Evolutionary conservation across 2,888 invertebrate species (phyloP).

Genomic region (Euproctis similis): DNA sequence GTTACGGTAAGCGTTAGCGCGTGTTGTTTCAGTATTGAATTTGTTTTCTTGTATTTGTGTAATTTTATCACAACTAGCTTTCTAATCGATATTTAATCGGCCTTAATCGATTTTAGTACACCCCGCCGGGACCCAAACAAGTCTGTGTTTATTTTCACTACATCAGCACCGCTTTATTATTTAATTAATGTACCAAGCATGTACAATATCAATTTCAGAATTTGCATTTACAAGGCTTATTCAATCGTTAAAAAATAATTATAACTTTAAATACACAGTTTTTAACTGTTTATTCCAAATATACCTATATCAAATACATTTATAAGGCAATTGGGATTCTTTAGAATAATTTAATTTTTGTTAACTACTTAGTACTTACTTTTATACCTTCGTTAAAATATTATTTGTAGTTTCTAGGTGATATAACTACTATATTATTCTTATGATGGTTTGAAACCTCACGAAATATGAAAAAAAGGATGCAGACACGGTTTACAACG

Average conservation of each 20-base stretch:
- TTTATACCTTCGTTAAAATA: too few relatives aligned
- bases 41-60: slow-evolving; percentile 57
- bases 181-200: slow-evolving; percentile 5
- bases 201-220: slow-evolving; percentile 1
- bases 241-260: neutral
- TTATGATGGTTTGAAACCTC: too few relatives aligned
- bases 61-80: slow-evolving; percentile 43
- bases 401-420: too few relatives aligned
- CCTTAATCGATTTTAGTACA: slow-evolving; percentile 13
- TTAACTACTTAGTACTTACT: too few relatives aligned
- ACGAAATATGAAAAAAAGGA: too few relatives aligned
- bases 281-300: too few relatives aligned
- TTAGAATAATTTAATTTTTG: too few relatives aligned
- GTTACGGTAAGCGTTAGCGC: slow-evolving; percentile 42
- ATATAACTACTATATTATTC: too few relatives aligned
- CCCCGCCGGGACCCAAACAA: slow-evolving; percentile 12
- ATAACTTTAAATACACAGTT: too few relatives aligned
- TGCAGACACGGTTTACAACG: too few relatives aligned
- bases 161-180: slow-evolving; percentile 7
- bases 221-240: slow-evolving; percentile 1
- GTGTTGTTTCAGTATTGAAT: slow-evolving; percentile 57
- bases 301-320: too few relatives aligned
- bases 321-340: too few relatives aligned
- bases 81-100: slow-evolving; percentile 44
- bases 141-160: slow-evolving; percentile 17